These are phyloP conservation scores for Geopemphigus sp. DNA, from an alignment of 1,140 invertebrate genomes.

Conservation along the genomic window DNA sequence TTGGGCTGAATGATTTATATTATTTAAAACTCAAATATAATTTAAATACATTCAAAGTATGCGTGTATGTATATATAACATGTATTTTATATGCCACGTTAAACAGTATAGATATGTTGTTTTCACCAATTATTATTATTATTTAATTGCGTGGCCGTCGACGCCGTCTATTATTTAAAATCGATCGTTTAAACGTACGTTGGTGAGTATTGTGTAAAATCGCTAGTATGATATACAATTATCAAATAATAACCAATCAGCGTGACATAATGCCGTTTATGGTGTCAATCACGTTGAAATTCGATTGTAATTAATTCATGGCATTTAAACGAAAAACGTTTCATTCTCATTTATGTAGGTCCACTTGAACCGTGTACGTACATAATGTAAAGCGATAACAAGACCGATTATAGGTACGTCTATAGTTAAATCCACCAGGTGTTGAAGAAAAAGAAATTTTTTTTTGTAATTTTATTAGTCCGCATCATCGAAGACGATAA, in stretches of 20 bases:
- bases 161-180: not conserved
- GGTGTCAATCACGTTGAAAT: not conserved
- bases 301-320: not conserved
- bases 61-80: too few relatives aligned
- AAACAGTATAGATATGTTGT: too few relatives aligned
- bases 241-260: not conserved
- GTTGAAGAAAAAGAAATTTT: not conserved
- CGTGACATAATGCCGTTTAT: not conserved
- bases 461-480: slow-evolving; percentile 5
- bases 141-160: not conserved
- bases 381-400: not conserved
- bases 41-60: too few relatives aligned
- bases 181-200: not conserved
- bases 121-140: too few relatives aligned
- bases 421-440: not conserved
- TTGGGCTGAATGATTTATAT: too few relatives aligned
- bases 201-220: too few relatives aligned
- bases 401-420: not conserved
- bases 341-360: not conserved
- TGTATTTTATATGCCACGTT: too few relatives aligned
- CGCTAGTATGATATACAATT: too few relatives aligned
- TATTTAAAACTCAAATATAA: too few relatives aligned
- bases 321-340: not conserved
- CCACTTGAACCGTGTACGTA: not conserved
- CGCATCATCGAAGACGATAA: not conserved